Evolutionary conservation across 2,797 vertebrate species (phyloP), one percentile per base, ranked within the genome.

Genomic region (Adelosebastes latens): DNA sequence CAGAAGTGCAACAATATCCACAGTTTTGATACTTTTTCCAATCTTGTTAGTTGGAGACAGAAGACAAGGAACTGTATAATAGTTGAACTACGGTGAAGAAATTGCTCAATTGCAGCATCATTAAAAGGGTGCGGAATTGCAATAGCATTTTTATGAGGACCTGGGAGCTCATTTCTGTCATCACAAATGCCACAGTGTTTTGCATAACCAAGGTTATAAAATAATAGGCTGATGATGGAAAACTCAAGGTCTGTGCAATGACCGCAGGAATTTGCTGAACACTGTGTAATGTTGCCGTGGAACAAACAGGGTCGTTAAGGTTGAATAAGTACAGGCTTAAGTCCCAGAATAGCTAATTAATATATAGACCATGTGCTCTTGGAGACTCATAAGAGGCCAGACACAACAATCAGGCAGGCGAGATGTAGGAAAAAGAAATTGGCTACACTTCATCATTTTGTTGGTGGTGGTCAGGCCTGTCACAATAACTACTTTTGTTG

Each of bases 181-280:
- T 79, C 80, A 79, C 42, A 86, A 91, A 89, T 88, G 83, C 75
- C 85, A 81, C 69, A 1, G 71, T 81, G 76, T 88, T 92, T 84
- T 89, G 81, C 84, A 81, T 87, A 81, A 84, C 16, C 81, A 77
- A 84, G 83, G 88, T 90, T 87, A 83, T 85, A 74, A 90, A 88
- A 87, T 92, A 76, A 88, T 81, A 42, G 84, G 80, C 75, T 78
- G 70, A 59, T 86, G 87, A 91, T 83, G 80, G 79, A 89, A 82
- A 87, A 83, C 75, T 80, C 81, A 82, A 90, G 87, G 90, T 90
- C 85, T 87, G 55, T 63, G 68, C 56, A 34, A 18, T 77, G 82
- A 85, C 84, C 71, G 65, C 60, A 25, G 62, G 72, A 91, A 87
- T 83, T 75, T 85, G 81, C 81, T 83, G 75, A 86, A 77, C 86